Percentiles rank a stretch among this genome's conserved stretches.
phyloP scores from a whole-genome alignment of 1,140 invertebrate genomes.

The Drosophila lacertosa region DNA sequence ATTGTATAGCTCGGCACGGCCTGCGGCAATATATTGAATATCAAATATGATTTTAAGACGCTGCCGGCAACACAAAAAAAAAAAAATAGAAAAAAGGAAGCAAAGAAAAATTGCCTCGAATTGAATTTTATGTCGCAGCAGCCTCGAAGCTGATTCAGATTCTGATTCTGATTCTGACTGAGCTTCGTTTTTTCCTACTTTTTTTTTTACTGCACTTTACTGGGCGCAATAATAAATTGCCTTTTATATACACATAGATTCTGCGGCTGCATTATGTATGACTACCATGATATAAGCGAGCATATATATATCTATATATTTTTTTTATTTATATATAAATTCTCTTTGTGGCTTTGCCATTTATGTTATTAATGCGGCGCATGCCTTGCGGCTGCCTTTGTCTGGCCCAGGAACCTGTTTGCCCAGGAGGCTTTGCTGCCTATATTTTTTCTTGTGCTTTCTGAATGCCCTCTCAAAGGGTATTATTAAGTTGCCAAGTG shows the following conservation, averaged over 20 bases:
- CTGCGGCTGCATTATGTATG: constrained; percentile 67
- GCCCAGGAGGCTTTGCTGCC: constrained; percentile 30
- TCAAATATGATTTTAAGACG: constrained; percentile 71
- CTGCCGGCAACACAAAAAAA: constrained; percentile 2
- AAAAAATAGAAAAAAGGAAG: constrained; percentile 3
- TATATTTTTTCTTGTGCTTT: constrained; percentile 3
- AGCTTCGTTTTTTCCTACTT: constrained; percentile 1
- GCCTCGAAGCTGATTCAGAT: constrained; percentile 16
- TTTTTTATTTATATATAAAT: constrained; percentile 20
- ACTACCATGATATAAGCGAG: constrained; percentile 15
- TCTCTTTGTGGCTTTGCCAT: constrained; percentile 60
- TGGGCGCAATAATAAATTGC: constrained; percentile 62
- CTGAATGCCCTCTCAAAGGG: constrained; percentile 16
- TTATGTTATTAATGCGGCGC: constrained; percentile 61
- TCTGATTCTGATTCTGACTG: constrained; percentile 7
- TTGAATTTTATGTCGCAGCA: constrained; percentile 73
- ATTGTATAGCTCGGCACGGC: constrained; percentile 35
- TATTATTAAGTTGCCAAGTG: background rate
- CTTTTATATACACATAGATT: constrained; percentile 67
- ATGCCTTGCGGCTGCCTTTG: constrained; percentile 55
- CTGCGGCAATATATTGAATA: constrained; percentile 47
- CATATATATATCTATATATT: constrained; percentile 7
- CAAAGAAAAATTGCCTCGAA: constrained; percentile 58
- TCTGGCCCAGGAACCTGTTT: constrained; percentile 65
- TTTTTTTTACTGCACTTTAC: constrained; percentile 53